Conservation (phyloP, 1,140 invertebrate genomes). For the Yoshiicerus persimilis region DNA sequence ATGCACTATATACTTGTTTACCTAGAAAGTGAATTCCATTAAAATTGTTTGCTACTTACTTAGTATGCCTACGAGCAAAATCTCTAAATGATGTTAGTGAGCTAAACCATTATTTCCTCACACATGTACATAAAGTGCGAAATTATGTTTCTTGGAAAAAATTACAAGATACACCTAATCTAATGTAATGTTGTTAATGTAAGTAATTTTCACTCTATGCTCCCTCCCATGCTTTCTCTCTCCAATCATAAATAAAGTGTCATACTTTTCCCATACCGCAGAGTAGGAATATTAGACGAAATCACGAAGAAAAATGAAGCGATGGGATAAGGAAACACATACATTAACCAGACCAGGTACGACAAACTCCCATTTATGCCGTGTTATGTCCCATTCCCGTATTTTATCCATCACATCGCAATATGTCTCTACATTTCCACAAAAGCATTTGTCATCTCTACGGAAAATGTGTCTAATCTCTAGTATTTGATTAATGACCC, state of each 20-base stretch:
- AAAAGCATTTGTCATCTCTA: not conserved
- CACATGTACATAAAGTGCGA: not conserved
- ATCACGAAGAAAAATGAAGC: not conserved
- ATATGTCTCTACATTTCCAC: not conserved
- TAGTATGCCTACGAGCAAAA: too few relatives aligned
- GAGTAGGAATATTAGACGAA: not conserved
- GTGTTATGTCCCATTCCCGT: too few relatives aligned
- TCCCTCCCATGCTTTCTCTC: not conserved
- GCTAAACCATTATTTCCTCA: not conserved
- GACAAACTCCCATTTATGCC: too few relatives aligned
- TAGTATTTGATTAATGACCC: not conserved
- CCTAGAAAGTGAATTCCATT: not conserved
- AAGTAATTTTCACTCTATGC: constrained; percentile 16
- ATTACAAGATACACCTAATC: not conserved
- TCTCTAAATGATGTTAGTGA: not conserved
- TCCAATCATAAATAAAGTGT: not conserved
- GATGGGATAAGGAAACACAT: not conserved
- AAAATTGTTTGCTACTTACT: not conserved
- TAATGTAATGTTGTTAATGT: not conserved
- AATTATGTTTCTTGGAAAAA: not conserved
- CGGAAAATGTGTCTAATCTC: not conserved
- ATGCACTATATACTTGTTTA: too few relatives aligned
- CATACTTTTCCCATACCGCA: not conserved
- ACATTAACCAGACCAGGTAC: not conserved
- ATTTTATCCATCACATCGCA: not conserved